These are phyloP conservation scores for Telmatherina bonti DNA, from an alignment of 2,797 vertebrate species.

Conservation along the genomic window DNA sequence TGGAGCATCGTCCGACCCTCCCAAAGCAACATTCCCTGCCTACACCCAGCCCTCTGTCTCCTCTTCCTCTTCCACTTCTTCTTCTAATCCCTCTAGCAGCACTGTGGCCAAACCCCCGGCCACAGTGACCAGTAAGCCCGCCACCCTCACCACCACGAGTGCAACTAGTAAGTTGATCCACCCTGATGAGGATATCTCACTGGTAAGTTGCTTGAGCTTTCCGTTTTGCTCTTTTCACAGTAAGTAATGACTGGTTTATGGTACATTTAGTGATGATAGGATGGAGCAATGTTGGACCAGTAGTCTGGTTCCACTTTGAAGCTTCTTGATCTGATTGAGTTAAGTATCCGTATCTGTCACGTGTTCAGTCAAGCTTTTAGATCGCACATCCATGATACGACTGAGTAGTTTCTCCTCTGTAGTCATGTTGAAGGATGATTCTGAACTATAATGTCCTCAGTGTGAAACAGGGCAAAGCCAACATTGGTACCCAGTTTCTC, in stretches of 20 bases:
- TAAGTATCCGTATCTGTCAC: neutral
- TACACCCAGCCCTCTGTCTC: constrained; percentile 96
- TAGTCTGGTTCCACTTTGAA: neutral
- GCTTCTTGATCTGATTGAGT: neutral
- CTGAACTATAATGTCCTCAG: constrained; percentile 62
- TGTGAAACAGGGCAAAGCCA: constrained; percentile 59
- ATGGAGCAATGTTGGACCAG: neutral
- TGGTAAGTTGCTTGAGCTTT: constrained; percentile 93
- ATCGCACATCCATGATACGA: constrained; percentile 17
- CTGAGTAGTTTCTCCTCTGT: constrained; percentile 45
- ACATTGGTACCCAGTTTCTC: constrained; percentile 57
- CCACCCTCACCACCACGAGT: constrained; percentile 97
- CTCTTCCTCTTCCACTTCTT: constrained; percentile 89
- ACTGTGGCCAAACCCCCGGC: constrained; percentile 95
- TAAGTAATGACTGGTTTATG: constrained; percentile 83
- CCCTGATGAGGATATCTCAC: constrained; percentile 99
- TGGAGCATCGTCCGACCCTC: constrained; percentile 88
- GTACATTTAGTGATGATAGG: constrained; percentile 14
- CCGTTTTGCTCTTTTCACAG: constrained; percentile 83
- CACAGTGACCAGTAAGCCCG: constrained; percentile 97
- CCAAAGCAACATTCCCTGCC: constrained; percentile 98
- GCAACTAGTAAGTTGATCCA: constrained; percentile 99
- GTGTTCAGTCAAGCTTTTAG: constrained; percentile 3
- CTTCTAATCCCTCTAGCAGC: constrained; percentile 94
- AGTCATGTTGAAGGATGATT: constrained; percentile 58